Conservation (phyloP, 2,888 invertebrate species). For the Xiphydria camelus region DNA sequence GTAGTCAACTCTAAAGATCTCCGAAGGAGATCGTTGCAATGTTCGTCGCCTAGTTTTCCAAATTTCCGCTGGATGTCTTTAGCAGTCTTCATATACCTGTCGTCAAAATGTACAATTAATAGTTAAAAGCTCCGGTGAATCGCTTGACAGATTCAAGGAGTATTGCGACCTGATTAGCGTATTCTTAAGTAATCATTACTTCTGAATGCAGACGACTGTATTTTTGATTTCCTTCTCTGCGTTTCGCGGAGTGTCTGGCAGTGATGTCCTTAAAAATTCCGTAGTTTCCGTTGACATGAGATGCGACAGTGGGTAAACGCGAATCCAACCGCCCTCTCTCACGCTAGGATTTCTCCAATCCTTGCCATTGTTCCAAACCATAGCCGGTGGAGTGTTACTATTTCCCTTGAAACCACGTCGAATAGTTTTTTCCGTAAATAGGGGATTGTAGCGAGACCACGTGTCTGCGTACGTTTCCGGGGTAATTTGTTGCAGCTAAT, state of each 20-base stretch:
- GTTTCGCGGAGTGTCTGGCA: slow-evolving; percentile 33
- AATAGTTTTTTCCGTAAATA: slow-evolving; percentile 57
- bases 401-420: slow-evolving; percentile 66
- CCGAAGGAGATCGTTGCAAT: slow-evolving; percentile 59
- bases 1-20: slow-evolving; percentile 57
- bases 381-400: slow-evolving; percentile 63
- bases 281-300: slow-evolving; percentile 30
- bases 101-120: slow-evolving; percentile 20
- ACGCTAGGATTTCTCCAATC: slow-evolving; percentile 69
- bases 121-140: too few relatives aligned
- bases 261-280: slow-evolving; percentile 45
- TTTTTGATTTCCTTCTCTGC: slow-evolving; percentile 49
- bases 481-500: slow-evolving; percentile 37
- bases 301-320: slow-evolving; percentile 69
- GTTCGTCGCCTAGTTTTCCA: slow-evolving; percentile 59
- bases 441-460: slow-evolving; percentile 47
- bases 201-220: slow-evolving; percentile 48
- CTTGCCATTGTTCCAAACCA: slow-evolving; percentile 71
- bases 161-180: too few relatives aligned
- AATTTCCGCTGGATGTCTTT: slow-evolving; percentile 59
- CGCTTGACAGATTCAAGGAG: too few relatives aligned
- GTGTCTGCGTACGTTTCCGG: slow-evolving; percentile 39
- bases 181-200: slow-evolving; percentile 42
- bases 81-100: slow-evolving; percentile 59
- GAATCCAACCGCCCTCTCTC: slow-evolving; percentile 75